A percentile compares a stretch with the other conserved stretches of the same genome.
Conservation (phyloP, 2,113 vertebrate species). For the Xiphophorus maculatus region DNA sequence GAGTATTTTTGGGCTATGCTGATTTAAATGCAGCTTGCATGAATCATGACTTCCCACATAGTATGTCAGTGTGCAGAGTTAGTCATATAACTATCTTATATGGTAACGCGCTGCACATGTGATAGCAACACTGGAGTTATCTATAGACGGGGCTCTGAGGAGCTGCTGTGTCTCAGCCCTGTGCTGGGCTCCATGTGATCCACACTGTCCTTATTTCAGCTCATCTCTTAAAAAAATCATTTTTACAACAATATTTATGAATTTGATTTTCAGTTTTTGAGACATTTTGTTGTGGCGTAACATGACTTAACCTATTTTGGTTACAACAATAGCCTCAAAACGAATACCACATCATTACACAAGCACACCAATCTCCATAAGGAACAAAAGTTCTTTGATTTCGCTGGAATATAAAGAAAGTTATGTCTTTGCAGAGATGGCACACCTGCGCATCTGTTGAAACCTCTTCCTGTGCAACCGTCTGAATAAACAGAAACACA, state of each 20-base stretch:
- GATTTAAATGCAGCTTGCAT: constrained; percentile 80
- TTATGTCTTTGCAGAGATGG: background rate
- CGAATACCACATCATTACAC: background rate
- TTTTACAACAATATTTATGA: background rate
- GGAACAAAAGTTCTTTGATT: no score
- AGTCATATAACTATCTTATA: constrained; percentile 82
- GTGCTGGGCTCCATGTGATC: background rate
- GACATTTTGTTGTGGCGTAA: constrained; percentile 5
- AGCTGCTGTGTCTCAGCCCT: constrained; percentile 25
- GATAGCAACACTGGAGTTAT: constrained; percentile 73
- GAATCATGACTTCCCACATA: constrained; percentile 87
- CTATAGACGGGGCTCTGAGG: constrained; percentile 65
- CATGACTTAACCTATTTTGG: constrained; percentile 11
- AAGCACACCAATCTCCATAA: background rate
- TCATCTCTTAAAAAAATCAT: background rate
- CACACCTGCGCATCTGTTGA: constrained; percentile 27
- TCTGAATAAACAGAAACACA: constrained; percentile 29
- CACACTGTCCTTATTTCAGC: background rate
- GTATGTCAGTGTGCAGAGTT: constrained; percentile 78
- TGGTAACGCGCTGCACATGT: constrained; percentile 79
- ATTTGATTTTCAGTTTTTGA: background rate
- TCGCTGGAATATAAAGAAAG: background rate
- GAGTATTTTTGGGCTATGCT: constrained; percentile 76
- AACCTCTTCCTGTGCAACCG: constrained; percentile 51
- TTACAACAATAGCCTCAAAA: constrained; percentile 6